A percentile compares a stretch with the other conserved stretches of the same genome.
These are phyloP conservation scores for Cydia amplana DNA, from an alignment of 1,140 invertebrate genomes.

Conservation along the genomic window DNA sequence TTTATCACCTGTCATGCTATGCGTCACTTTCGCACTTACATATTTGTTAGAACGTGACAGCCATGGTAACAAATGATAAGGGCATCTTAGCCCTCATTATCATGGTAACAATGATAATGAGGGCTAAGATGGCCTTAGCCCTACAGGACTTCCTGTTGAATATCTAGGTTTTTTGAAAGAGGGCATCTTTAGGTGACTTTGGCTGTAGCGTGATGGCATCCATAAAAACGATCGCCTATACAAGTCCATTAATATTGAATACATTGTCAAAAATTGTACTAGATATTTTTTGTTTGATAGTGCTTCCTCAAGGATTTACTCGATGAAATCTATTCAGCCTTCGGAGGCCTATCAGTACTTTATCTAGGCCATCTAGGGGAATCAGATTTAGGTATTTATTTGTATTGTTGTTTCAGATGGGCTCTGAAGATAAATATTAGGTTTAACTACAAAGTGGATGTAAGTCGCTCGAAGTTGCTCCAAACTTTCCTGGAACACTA, in stretches of 20 bases:
- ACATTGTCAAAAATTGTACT: neutral
- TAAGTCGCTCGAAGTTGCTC: neutral
- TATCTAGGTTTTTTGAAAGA: neutral
- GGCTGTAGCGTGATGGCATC: neutral
- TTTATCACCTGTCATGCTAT: no score
- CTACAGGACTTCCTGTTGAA: neutral
- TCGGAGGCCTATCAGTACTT: no score
- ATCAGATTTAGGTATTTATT: neutral
- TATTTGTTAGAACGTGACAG: no score
- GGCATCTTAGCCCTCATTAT: no score
- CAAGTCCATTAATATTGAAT: neutral
- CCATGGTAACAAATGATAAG: no score
- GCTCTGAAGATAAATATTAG: neutral
- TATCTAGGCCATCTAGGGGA: no score
- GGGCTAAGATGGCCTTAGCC: no score
- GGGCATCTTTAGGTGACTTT: neutral
- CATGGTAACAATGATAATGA: no score
- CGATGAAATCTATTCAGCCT: no score
- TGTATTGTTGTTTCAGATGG: neutral
- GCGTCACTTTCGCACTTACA: no score
- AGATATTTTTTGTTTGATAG: no score
- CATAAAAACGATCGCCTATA: neutral
- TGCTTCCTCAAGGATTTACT: no score
- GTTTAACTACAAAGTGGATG: neutral
- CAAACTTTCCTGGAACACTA: slow-evolving; percentile 5